Base-by-base conservation (phyloP, 2,797 vertebrate genomes). In the Rhodeus uyekii region DNA sequence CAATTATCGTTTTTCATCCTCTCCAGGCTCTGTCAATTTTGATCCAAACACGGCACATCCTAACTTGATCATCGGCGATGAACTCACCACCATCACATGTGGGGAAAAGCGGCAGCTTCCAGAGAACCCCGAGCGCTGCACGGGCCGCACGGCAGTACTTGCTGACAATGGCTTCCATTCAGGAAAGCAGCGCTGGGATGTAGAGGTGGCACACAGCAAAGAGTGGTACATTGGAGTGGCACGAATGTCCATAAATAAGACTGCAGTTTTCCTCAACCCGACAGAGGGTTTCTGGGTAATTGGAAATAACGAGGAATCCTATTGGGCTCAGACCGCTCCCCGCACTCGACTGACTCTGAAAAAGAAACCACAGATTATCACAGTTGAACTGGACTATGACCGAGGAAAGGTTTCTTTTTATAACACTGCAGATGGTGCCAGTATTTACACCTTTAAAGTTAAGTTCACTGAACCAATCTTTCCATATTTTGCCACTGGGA, bases 251-350 rank as follows among this genome's bases (percentile, higher is more conserved):
- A 88, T 93, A 82, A 87, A 89, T 55, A 91, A 93, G 85, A 89
- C 13, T 1, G 63, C 85, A 0, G 78, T 88, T 74, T 93, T 92
- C 83, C 85, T 92, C 16, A 89, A 80, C 60, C 92, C 93, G 0
- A 3, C 61, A 0, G 91, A 93, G 48, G 93, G 93, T 0, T 93
- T 93, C 87, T 94, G 93, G 93, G 92, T 93, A 9, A 93, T 93
- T 0, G 87, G 91, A 5, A 84, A 78, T 27, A 86, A 89, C 0
- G 87, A 90, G 9, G 87, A 90, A 64, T 80, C 85, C 0, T 86
- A 89, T 76, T 92, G 91, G 90, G 94, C 92, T 34, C 89, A 94
- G 84, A 92, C 87, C 0, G 80, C 83, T 0, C 86, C 90, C 71
- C 89, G 55, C 3, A 90, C 86, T 22, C 90, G 73, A 55, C 87